Percentiles rank a stretch among this genome's conserved stretches.
These are phyloP conservation scores for Argyrosomus japonicus DNA, from an alignment of 2,113 vertebrate species.

Conservation along the genomic window DNA sequence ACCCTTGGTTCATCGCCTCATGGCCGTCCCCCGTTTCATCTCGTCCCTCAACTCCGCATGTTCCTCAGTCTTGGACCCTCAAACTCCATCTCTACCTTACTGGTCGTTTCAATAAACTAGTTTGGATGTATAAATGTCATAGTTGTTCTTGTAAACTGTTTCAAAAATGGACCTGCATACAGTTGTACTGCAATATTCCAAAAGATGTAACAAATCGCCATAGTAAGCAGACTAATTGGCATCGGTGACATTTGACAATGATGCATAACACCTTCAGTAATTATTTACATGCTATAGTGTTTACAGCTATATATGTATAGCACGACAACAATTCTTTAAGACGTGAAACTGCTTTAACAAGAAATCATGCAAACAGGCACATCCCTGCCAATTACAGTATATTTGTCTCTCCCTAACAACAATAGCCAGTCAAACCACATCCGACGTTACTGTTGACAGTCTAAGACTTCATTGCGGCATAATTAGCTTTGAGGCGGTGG, in stretches of 20 bases:
- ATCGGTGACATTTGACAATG: not conserved
- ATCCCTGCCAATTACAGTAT: slow-evolving; percentile 40
- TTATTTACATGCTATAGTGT: not conserved
- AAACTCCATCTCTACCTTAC: not conserved
- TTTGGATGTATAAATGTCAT: not conserved
- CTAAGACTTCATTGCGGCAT: slow-evolving; percentile 38
- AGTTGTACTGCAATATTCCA: not conserved
- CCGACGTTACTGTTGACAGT: slow-evolving; percentile 30
- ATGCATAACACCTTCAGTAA: not conserved
- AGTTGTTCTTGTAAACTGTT: too few relatives aligned
- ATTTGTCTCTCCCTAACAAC: slow-evolving; percentile 17
- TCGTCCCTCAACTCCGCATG: too few relatives aligned
- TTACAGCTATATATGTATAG: not conserved
- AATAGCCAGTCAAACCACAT: slow-evolving; percentile 29
- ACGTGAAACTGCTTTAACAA: slow-evolving; percentile 5
- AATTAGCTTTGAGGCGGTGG: slow-evolving; percentile 63
- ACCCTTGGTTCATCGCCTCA: too few relatives aligned
- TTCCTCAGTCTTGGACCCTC: too few relatives aligned
- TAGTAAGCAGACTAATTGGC: not conserved
- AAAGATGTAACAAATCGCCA: not conserved
- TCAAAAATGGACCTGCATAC: not conserved
- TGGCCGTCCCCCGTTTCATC: too few relatives aligned
- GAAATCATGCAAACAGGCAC: slow-evolving; percentile 5
- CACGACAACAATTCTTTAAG: not conserved
- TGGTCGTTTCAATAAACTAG: not conserved